phyloP scores from a whole-genome alignment of 35 echinoderm and acorn worm genomes.

The Strongylocentrotus purpuratus region DNA sequence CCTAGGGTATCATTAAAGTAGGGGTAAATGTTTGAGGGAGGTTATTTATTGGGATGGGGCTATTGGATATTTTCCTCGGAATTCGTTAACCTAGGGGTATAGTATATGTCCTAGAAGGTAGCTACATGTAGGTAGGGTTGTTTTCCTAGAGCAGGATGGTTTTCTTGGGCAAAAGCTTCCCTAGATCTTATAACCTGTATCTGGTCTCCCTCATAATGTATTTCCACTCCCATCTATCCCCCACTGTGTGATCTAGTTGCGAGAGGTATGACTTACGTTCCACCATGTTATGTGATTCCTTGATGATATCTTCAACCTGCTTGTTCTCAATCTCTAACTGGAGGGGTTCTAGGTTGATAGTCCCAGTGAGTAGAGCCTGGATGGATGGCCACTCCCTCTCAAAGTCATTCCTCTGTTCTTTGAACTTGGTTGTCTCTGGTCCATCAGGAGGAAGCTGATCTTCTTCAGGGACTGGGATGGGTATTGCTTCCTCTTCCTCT shows the following conservation, averaged over 20 bases:
- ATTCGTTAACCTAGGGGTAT: too few relatives aligned
- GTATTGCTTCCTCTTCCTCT: constrained; percentile 58
- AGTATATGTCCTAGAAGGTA: too few relatives aligned
- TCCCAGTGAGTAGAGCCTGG: constrained; percentile 82
- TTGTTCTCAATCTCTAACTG: constrained; percentile 70
- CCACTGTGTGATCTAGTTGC: not conserved
- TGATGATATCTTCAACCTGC: constrained; percentile 64
- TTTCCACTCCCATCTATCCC: not conserved
- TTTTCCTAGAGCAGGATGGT: too few relatives aligned
- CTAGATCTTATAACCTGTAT: too few relatives aligned
- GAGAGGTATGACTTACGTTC: constrained; percentile 69
- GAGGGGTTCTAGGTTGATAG: constrained; percentile 82
- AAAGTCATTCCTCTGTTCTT: constrained; percentile 82
- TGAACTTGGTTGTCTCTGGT: constrained; percentile 87
- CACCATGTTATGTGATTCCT: constrained; percentile 70
- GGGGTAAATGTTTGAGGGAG: too few relatives aligned
- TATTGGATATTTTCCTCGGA: too few relatives aligned
- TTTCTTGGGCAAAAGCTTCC: too few relatives aligned
- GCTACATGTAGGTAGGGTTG: too few relatives aligned
- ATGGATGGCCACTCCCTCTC: constrained; percentile 93
- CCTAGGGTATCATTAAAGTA: too few relatives aligned
- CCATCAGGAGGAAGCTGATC: constrained; percentile 92
- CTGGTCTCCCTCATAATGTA: not conserved
- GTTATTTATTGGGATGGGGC: too few relatives aligned
- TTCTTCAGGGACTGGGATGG: constrained; percentile 37